phyloP scores from a whole-genome alignment of 2,888 invertebrate genomes.

The Drosophila kambysellisi region DNA sequence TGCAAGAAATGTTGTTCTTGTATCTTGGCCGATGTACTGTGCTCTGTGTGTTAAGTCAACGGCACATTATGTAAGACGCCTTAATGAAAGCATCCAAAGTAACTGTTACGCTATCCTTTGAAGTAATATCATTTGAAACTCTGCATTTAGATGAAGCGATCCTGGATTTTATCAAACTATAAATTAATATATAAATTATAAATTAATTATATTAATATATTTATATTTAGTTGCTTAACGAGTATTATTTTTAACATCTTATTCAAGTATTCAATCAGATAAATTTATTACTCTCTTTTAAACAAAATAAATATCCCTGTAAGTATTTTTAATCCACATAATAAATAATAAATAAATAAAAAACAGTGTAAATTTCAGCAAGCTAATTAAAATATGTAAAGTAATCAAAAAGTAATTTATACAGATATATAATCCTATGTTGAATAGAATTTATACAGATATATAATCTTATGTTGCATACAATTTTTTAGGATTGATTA shows the following conservation, averaged over 20 bases:
- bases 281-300: not conserved
- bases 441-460: not conserved
- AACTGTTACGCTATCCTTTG: conserved; percentile 26
- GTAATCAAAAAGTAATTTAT: too few species aligned
- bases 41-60: conserved; percentile 50
- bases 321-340: not conserved
- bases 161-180: not conserved
- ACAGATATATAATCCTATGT: too few species aligned
- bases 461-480: not conserved
- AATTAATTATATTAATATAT: too few species aligned
- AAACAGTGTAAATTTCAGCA: not conserved
- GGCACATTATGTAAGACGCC: conserved; percentile 58
- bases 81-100: conserved; percentile 38
- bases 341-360: not conserved
- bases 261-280: not conserved
- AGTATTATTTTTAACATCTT: not conserved
- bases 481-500: not conserved
- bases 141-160: not conserved
- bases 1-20: conserved; percentile 1
- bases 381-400: not conserved
- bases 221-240: not conserved
- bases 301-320: not conserved
- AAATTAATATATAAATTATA: not conserved
- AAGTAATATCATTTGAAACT: not conserved
- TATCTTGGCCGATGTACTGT: conserved; percentile 3